Base-by-base conservation (phyloP, 1,140 invertebrate species). In the Argopecten irradians region DNA sequence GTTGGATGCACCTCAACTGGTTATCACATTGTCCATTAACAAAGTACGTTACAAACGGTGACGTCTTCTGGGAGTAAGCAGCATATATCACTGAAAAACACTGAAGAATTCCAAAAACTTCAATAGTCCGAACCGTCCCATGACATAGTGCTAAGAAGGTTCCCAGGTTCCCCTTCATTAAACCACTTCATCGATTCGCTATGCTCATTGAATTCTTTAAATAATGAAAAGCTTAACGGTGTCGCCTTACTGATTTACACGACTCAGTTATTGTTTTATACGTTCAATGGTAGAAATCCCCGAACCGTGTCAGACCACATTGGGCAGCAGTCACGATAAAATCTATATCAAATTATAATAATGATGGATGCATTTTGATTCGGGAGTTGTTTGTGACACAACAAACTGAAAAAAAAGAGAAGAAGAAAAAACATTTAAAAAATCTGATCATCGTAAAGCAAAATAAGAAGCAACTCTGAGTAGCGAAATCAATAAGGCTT, bases 141-240 rank as follows among this genome's bases (percentile, higher is more conserved):
- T 71, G 55, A 71, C n/a, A n/a, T 7, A 5, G 55, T n/a, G 5
- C 28, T 8, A 71, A 71, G 55, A 11, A 71, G 55, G 55, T n/a
- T 46, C 55, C 28, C 55, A n/a, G 7, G 55, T 71, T 71, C 16
- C 55, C 55, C 22, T 71, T 16, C n/a, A n/a, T 71, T 71, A 28
- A 71, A 71, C 11, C n/a, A 71, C 55, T 28, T 5, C 55, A 71
- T 71, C n/a, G 55, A 71, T 71, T 71, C 22, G 55, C 55, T 28
- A 71, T 71, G 55, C n/a, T 71, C 55, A 71, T 71, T 71, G 55
- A n/a, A 71, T 71, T 71, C 22, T n/a, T 71, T 71, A 71, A 71
- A 71, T 71, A 71, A 71, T 71, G 55, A 71, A 55, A 55, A 71
- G 28, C 22, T 71, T 71, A n/a, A 28, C 28, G 55, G 55, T 71